phyloP scores from a whole-genome alignment of 2,888 invertebrate species.

The Meteorus colon region DNA sequence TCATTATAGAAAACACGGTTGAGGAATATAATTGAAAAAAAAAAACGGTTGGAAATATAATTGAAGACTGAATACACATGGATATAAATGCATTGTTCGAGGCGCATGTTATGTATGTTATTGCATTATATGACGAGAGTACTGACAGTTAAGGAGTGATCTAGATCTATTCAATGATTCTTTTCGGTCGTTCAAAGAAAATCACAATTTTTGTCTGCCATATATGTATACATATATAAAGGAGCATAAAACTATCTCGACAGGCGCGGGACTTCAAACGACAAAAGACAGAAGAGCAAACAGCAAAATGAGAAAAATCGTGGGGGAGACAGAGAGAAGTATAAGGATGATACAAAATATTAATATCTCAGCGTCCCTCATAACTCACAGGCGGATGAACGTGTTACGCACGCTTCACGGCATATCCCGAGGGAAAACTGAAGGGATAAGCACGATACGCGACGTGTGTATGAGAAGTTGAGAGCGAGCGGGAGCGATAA shows the following conservation, averaged over 20 bases:
- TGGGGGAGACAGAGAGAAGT: conserved; percentile 39
- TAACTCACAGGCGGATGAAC: conserved; percentile 72
- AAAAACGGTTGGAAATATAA: not conserved
- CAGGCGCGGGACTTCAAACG: conserved; percentile 59
- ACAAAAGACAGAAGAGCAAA: conserved; percentile 63
- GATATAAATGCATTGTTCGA: not conserved
- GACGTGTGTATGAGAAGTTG: conserved; percentile 5
- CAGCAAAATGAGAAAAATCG: conserved; percentile 21
- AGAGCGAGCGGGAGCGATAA: conserved; percentile 18
- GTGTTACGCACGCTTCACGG: conserved; percentile 72
- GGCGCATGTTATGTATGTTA: not conserved
- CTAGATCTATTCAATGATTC: conserved; percentile 21
- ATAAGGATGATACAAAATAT: conserved; percentile 74
- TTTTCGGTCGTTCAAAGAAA: conserved; percentile 41
- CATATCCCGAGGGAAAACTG: conserved; percentile 68
- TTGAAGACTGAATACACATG: not conserved
- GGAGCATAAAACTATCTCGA: conserved; percentile 32
- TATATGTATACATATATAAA: conserved; percentile 1
- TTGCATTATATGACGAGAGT: not conserved
- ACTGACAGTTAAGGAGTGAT: conserved; percentile 19
- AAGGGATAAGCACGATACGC: conserved; percentile 62
- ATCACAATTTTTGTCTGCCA: conserved; percentile 51
- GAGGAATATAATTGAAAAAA: not conserved
- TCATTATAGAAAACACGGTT: not conserved
- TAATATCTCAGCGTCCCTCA: conserved; percentile 72